phyloP scores from a whole-genome alignment of 1,140 invertebrate species.

The Anadara kagoshimensis region DNA sequence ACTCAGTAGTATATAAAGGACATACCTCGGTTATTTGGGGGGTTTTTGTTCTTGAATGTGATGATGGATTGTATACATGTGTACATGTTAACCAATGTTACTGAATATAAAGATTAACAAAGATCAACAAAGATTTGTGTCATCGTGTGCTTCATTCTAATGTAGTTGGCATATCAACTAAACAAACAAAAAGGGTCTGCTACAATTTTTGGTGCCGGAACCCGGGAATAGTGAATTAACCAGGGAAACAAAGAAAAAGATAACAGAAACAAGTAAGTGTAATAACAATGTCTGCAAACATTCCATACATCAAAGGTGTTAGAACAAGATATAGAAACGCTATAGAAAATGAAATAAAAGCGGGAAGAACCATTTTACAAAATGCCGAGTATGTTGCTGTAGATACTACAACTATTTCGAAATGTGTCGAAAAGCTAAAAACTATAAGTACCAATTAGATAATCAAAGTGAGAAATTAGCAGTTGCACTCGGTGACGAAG shows the following conservation, averaged over 20 bases:
- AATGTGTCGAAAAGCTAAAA: constrained; percentile 6
- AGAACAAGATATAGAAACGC: constrained; percentile 12
- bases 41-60: no score
- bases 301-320: constrained; percentile 6
- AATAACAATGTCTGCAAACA: neutral
- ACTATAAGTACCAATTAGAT: neutral
- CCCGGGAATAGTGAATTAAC: neutral
- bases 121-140: no score
- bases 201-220: neutral
- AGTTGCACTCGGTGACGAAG: neutral
- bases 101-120: no score
- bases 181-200: neutral
- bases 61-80: no score
- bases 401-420: neutral
- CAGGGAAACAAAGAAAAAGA: neutral
- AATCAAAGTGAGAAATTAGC: neutral
- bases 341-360: constrained; percentile 9
- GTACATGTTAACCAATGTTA: no score
- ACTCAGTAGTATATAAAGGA: no score
- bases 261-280: neutral
- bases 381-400: neutral
- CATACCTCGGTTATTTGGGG: no score
- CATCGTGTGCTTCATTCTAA: no score
- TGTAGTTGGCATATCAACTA: no score
- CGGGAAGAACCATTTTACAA: neutral